Evolutionary conservation across 2,797 vertebrate species (phyloP), one percentile per base, ranked within the genome.

Genomic region (Cuniculus paca): DNA sequence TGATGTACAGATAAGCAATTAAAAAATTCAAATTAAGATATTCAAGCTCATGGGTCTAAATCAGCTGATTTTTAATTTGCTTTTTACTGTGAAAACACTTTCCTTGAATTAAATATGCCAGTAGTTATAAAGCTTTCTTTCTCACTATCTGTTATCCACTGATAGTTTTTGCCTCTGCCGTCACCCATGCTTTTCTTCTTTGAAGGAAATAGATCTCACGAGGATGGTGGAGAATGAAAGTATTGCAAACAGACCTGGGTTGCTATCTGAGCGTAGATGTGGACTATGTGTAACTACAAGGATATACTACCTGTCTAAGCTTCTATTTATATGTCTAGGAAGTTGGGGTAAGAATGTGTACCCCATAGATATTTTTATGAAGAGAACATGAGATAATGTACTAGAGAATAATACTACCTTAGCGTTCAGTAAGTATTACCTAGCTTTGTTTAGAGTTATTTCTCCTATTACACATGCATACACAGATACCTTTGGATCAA

Each of bases 21-120:
- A 88, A 97, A 95, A 96, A 82, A 52, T 93, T 97, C 78, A 97
- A 88, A 97, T 95, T 93, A 95, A 86, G 63, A 95, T 94, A 88
- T 92, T 93, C 97, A 96, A 39, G 4, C 48, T 89, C 63, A 68
- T 88, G 61, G 5, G n/a, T 72, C 90, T 90, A 96, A 94, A 94
- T 91, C 65, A 95, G 45, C 78, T 90, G 74, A 72, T 96, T 92
- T 92, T 12, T 95, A 94, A 97, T 95, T 96, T 91, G 26, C 31
- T 72, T 92, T 95, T 95, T 80, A 87, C 90, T 95, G 91, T 86
- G 70, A 90, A 94, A 97, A 63, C 11, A 34, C 26, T 89, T 91
- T 85, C 7, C 50, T 96, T 70, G 52, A 91, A 82, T 96, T 96
- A 95, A 91, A 78, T 74, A 81, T 79, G n/a, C 14, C 42, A 91